Conservation (phyloP, 2,113 vertebrate genomes). For the Poecile atricapillus region DNA sequence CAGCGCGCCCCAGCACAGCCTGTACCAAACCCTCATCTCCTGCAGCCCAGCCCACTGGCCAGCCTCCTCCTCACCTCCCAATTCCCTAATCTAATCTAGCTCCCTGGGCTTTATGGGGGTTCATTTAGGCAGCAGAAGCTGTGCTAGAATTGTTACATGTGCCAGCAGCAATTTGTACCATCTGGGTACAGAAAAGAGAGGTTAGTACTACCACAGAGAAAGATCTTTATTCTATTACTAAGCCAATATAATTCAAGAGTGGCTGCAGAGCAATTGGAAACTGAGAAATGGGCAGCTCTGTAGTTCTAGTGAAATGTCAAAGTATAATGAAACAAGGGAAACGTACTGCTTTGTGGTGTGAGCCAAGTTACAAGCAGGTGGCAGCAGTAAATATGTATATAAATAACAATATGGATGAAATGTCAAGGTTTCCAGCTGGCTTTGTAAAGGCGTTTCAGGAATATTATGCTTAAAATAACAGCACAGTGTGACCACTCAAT, state of each 20-base stretch:
- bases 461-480: conserved; percentile 56
- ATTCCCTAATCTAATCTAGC: conserved; percentile 84
- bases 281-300: conserved; percentile 62
- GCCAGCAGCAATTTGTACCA: conserved; percentile 69
- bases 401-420: conserved; percentile 75
- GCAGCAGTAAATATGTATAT: conserved; percentile 74
- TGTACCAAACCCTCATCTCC: conserved; percentile 19
- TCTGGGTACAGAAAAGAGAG: conserved; percentile 67
- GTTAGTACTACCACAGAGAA: conserved; percentile 35
- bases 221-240: conserved; percentile 72
- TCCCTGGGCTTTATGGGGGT: conserved; percentile 68
- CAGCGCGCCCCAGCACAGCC: background rate
- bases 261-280: conserved; percentile 68
- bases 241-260: conserved; percentile 66
- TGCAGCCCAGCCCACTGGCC: conserved; percentile 65
- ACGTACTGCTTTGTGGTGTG: conserved; percentile 36
- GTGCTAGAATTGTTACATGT: conserved; percentile 70
- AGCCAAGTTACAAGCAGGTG: conserved; percentile 72
- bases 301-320: conserved; percentile 72
- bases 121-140: conserved; percentile 76
- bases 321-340: conserved; percentile 69
- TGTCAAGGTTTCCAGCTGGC: conserved; percentile 70
- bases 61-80: conserved; percentile 73
- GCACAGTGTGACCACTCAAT: conserved; percentile 26
- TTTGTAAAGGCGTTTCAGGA: conserved; percentile 63